phyloP scores from a whole-genome alignment of 2,888 invertebrate species.

The Myopa tessellatipennis region DNA sequence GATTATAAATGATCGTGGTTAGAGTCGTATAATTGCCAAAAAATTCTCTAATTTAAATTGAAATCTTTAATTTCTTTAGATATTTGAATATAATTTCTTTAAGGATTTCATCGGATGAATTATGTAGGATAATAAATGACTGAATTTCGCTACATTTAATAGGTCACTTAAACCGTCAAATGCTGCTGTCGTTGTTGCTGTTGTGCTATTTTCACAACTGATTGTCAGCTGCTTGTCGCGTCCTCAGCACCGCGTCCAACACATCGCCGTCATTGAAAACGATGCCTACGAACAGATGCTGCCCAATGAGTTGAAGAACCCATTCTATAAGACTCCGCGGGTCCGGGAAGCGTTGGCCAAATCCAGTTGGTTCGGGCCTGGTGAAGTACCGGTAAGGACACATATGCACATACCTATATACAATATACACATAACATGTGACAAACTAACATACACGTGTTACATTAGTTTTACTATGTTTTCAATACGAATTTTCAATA shows the following conservation, averaged over 20 bases:
- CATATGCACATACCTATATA: slow-evolving; percentile 1
- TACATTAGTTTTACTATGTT: too few species aligned
- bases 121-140: too few species aligned
- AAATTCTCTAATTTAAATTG: too few species aligned
- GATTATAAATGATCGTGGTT: neutral
- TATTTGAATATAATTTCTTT: neutral
- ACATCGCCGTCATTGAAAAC: slow-evolving; percentile 73
- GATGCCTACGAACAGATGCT: slow-evolving; percentile 72
- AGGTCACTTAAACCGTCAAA: too few species aligned
- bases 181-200: neutral
- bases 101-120: neutral
- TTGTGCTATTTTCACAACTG: slow-evolving; percentile 20
- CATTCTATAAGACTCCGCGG: slow-evolving; percentile 72
- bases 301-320: slow-evolving; percentile 72
- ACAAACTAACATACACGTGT: too few species aligned
- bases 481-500: neutral
- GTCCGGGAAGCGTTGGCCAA: slow-evolving; percentile 71
- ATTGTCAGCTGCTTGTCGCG: slow-evolving; percentile 42
- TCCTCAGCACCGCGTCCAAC: slow-evolving; percentile 64
- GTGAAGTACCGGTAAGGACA: slow-evolving; percentile 71
- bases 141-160: too few species aligned
- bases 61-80: neutral
- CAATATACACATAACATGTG: neutral
- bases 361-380: slow-evolving; percentile 73
- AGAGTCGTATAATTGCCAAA: neutral